phyloP scores from a whole-genome alignment of 1,140 invertebrate species.

The Antheraea mylitta region DNA sequence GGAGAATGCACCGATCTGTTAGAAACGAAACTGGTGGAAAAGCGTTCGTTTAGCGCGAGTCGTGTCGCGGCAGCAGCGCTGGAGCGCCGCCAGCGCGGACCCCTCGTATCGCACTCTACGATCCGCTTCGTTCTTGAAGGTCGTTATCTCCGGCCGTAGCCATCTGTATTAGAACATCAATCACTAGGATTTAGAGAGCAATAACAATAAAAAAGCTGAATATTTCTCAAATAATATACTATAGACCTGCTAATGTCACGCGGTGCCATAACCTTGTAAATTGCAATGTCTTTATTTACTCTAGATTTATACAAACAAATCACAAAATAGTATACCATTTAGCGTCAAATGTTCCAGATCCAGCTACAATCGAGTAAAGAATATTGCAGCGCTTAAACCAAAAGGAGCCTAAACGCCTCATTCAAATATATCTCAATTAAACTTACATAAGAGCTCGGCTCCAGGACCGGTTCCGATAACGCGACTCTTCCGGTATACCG shows the following conservation, averaged over 20 bases:
- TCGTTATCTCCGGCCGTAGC: neutral
- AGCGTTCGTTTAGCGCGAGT: neutral
- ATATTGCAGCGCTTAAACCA: too few relatives aligned
- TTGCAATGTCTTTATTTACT: too few relatives aligned
- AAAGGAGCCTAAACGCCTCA: neutral
- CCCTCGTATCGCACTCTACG: too few relatives aligned
- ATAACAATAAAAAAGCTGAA: too few relatives aligned
- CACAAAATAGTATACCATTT: too few relatives aligned
- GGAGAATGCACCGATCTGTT: neutral
- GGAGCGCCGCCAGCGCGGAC: neutral
- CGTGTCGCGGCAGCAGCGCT: neutral
- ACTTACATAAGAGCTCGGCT: constrained; percentile 5
- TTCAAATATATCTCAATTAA: constrained; percentile 14
- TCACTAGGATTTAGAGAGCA: neutral
- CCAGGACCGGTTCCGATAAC: constrained; percentile 2
- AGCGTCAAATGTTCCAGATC: too few relatives aligned
- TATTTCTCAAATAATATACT: too few relatives aligned
- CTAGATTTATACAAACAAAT: too few relatives aligned
- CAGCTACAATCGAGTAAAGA: too few relatives aligned
- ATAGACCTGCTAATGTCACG: too few relatives aligned
- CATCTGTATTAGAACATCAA: neutral
- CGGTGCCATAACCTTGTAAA: too few relatives aligned
- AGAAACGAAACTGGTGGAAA: neutral
- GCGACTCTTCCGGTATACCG: neutral
- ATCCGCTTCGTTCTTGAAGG: neutral